Evolutionary conservation across 2,113 vertebrate genomes (phyloP), one percentile per base, ranked within the genome.

Genomic region (Chamaetylas fuelleborni): DNA sequence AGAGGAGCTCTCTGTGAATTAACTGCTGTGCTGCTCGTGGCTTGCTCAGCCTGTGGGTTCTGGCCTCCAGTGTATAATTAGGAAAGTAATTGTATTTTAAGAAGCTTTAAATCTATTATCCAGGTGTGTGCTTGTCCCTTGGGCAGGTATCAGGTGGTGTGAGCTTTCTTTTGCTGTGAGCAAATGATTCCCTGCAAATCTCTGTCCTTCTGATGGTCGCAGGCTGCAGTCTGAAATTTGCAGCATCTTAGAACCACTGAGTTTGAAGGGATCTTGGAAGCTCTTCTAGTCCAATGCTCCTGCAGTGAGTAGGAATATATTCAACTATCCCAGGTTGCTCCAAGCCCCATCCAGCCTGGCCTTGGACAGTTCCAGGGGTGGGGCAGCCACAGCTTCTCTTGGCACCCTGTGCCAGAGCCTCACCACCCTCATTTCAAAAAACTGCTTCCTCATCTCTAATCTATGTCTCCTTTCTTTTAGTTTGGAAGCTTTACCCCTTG

Each of bases 61-160:
- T 79, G 88, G 82, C 40, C 91, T 69, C 89, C 53, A 58, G 80
- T 45, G 89, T 61, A 6, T 64, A 65, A 88, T 34, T 78, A 88
- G 65, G 61, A 47, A 85, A 60, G 73, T 84, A 76, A 94, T 70
- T 92, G 58, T 20, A 5, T 42, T 93, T 93, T 77, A 58, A 80
- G 48, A 47, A 40, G 91, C 67, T 38, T 20, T 74, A 45, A 84
- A 62, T 79, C 43, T 79, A 11, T 93, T 91, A 34, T 28, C 51
- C 78, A 89, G 81, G 81, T 91, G 89, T 69, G 53, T 28, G 60
- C 12, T 19, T n/a, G 36, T 88, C 67, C 72, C 93, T 42, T 66
- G 89, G 86, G 87, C 36, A 81, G 42, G 36, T 77, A 31, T 57
- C 17, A 19, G 36, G 62, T 71, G 2, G 4, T 16, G 23, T 45